Conservation (phyloP, 2,797 vertebrate species). For the Aselliscus stoliczkanus region DNA sequence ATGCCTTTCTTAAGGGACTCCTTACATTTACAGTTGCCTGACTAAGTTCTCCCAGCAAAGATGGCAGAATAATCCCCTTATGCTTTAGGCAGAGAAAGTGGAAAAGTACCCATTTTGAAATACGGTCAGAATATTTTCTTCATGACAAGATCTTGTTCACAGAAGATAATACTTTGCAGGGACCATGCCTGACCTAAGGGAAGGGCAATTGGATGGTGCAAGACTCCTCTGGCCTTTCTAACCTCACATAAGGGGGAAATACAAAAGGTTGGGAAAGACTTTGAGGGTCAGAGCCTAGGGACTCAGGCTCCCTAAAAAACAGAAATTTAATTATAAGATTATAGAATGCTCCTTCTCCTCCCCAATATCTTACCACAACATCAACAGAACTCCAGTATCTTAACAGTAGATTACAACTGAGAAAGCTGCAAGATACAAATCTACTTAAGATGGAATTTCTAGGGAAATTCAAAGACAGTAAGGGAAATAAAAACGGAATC, state of each 20-base stretch:
- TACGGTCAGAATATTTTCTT: background rate
- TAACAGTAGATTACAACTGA: background rate
- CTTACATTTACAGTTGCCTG: background rate
- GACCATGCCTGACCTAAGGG: background rate
- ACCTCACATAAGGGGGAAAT: background rate
- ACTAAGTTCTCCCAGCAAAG: background rate
- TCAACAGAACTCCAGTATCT: background rate
- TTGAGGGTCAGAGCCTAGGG: background rate
- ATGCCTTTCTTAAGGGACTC: background rate
- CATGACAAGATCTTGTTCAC: background rate
- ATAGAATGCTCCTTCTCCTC: background rate
- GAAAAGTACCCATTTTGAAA: background rate
- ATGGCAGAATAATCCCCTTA: background rate
- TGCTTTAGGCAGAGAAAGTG: background rate
- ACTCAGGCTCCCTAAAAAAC: background rate
- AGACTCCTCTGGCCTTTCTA: background rate
- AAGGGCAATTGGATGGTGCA: background rate
- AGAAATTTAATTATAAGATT: background rate
- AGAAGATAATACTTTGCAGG: background rate
- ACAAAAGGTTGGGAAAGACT: background rate
- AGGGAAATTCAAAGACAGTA: background rate
- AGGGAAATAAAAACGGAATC: background rate
- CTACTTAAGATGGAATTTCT: background rate
- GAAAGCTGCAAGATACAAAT: background rate
- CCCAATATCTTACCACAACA: background rate